These are phyloP conservation scores for Cyclura pinguis DNA, from an alignment of 2,797 vertebrate species.

Conservation along the genomic window DNA sequence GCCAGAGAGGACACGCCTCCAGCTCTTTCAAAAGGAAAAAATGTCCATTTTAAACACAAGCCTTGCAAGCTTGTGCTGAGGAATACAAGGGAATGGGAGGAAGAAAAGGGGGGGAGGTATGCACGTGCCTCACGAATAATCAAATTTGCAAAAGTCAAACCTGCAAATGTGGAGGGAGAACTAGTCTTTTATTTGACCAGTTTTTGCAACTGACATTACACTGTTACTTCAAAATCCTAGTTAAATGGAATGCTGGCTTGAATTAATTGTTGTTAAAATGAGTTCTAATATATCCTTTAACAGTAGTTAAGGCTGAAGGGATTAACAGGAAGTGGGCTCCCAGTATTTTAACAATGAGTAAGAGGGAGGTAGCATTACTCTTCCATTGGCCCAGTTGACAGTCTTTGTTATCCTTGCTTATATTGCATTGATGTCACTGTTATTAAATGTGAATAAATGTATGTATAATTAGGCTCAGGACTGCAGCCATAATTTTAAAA, in stretches of 20 bases:
- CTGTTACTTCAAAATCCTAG: neutral
- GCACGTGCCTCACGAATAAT: no score
- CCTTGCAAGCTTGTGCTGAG: no score
- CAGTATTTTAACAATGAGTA: neutral
- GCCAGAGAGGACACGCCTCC: no score
- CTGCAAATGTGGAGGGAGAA: no score
- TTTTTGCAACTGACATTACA: neutral
- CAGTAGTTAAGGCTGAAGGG: neutral
- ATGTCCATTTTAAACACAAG: no score
- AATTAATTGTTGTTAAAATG: neutral
- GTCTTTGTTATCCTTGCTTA: neutral
- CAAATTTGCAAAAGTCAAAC: no score
- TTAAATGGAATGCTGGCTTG: neutral
- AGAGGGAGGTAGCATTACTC: neutral
- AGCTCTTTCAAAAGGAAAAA: no score
- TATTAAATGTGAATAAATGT: neutral
- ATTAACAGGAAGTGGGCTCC: neutral
- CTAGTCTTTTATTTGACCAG: neutral
- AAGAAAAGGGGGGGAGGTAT: no score
- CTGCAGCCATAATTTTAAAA: neutral
- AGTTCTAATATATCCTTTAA: neutral
- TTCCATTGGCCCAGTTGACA: neutral
- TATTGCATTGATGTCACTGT: neutral
- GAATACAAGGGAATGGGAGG: no score
- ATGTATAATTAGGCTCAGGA: neutral